phyloP scores from a whole-genome alignment of 1,140 invertebrate species.

The Euwallacea fornicatus region DNA sequence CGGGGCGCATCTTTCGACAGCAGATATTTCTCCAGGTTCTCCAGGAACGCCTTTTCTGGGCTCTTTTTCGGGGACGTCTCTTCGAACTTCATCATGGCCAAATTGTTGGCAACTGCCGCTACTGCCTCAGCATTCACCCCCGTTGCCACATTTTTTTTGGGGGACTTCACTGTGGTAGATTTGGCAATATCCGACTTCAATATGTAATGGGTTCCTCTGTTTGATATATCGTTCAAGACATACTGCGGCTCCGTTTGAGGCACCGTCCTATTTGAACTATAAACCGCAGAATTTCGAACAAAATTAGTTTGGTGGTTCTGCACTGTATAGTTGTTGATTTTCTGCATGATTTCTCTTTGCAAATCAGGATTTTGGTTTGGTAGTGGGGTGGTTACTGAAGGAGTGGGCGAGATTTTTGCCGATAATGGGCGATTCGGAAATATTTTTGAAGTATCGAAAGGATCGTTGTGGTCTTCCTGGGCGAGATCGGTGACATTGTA shows the following conservation, averaged over 20 bases:
- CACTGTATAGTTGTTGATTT: constrained; percentile 27
- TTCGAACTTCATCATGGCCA: constrained; percentile 38
- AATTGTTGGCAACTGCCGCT: constrained; percentile 28
- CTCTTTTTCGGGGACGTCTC: constrained; percentile 23
- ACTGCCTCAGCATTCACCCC: constrained; percentile 22
- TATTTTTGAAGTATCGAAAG: constrained; percentile 63
- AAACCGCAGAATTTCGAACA: neutral
- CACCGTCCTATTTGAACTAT: neutral
- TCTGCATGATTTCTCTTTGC: constrained; percentile 35
- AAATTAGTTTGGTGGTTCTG: neutral
- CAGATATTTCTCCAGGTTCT: constrained; percentile 42
- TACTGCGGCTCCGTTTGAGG: constrained; percentile 14
- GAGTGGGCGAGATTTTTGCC: neutral
- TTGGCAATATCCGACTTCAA: constrained; percentile 28
- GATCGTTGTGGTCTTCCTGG: constrained; percentile 52
- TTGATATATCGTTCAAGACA: constrained; percentile 42
- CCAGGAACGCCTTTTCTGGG: constrained; percentile 37
- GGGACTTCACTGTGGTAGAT: constrained; percentile 36
- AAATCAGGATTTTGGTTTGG: constrained; percentile 10
- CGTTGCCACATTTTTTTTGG: constrained; percentile 39
- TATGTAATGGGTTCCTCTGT: constrained; percentile 39
- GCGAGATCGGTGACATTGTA: constrained; percentile 48
- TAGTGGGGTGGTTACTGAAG: neutral
- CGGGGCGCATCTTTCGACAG: constrained; percentile 17
- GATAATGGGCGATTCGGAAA: neutral